phyloP scores from a whole-genome alignment of 2,797 vertebrate species.

The Microchirus variegatus region DNA sequence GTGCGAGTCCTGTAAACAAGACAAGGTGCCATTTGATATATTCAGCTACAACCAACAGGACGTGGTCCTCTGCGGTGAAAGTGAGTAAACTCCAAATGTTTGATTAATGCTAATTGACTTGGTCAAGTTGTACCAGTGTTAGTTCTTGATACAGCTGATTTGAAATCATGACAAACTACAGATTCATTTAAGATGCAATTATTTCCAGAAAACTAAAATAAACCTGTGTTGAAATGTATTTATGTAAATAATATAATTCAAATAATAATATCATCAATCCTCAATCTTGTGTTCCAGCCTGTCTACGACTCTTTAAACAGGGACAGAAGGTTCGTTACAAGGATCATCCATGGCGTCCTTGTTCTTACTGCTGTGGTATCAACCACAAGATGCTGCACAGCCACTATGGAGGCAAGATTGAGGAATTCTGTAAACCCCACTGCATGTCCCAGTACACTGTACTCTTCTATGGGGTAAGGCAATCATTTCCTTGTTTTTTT shows the following conservation, averaged over 20 bases:
- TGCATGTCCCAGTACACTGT: conserved; percentile 98
- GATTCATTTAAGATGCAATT: too few relatives aligned
- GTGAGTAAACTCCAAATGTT: conserved; percentile 53
- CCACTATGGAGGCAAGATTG: conserved; percentile 90
- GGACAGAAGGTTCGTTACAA: conserved; percentile 85
- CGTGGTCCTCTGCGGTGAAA: conserved; percentile 76
- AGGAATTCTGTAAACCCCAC: conserved; percentile 95
- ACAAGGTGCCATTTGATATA: conserved; percentile 75
- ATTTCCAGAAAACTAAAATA: too few relatives aligned
- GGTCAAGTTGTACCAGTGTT: too few relatives aligned
- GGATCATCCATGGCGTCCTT: conserved; percentile 87
- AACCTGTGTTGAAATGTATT: too few relatives aligned
- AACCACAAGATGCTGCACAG: conserved; percentile 90
- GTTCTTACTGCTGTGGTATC: conserved; percentile 91
- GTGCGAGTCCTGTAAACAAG: conserved; percentile 77
- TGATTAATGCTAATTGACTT: neutral
- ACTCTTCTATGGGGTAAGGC: conserved; percentile 87
- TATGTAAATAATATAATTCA: neutral
- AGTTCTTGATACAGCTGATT: neutral
- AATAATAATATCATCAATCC: too few relatives aligned
- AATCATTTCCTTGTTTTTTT: too few relatives aligned
- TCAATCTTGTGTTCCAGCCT: conserved; percentile 77
- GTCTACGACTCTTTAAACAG: conserved; percentile 91
- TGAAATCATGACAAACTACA: too few relatives aligned
- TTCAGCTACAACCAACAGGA: conserved; percentile 70